These are phyloP conservation scores for Apamea crenata DNA, from an alignment of 2,888 invertebrate species.

Conservation along the genomic window DNA sequence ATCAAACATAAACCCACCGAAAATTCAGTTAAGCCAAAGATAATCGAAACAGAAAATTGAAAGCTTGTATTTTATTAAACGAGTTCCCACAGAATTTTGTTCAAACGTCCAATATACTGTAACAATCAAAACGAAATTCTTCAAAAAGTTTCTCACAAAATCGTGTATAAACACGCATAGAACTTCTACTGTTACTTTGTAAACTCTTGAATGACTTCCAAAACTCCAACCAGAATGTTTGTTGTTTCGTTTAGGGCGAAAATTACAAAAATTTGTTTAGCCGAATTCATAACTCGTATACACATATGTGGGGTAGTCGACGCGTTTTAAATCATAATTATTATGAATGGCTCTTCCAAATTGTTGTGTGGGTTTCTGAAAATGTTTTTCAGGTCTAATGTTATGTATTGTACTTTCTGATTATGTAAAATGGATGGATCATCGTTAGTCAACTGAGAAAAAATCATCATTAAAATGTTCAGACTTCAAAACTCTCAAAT, in stretches of 20 bases:
- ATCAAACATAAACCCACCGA: conserved; percentile 29
- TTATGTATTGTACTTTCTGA: conserved; percentile 5
- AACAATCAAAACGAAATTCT: conserved; percentile 59
- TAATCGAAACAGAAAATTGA: conserved; percentile 39
- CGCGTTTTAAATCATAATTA: conserved; percentile 27
- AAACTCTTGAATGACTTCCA: conserved; percentile 68
- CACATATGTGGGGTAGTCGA: conserved; percentile 26
- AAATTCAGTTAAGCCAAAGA: conserved; percentile 33
- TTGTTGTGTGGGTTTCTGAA: conserved; percentile 17
- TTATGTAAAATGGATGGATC: neutral
- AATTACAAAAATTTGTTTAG: conserved; percentile 67
- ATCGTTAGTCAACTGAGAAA: neutral
- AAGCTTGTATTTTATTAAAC: conserved; percentile 49
- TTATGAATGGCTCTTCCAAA: conserved; percentile 32
- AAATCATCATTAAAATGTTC: neutral
- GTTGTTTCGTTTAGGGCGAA: conserved; percentile 67
- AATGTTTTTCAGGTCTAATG: neutral
- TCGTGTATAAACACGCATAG: conserved; percentile 65
- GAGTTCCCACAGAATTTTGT: conserved; percentile 29
- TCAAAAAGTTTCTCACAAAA: conserved; percentile 64
- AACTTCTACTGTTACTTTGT: conserved; percentile 69
- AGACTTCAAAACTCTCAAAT: neutral
- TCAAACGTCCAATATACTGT: conserved; percentile 36
- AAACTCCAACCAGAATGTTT: conserved; percentile 67
- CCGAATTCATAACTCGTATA: conserved; percentile 43